Conservation (phyloP, 2,888 invertebrate genomes). For the Scaptomyza cyrtandrae region DNA sequence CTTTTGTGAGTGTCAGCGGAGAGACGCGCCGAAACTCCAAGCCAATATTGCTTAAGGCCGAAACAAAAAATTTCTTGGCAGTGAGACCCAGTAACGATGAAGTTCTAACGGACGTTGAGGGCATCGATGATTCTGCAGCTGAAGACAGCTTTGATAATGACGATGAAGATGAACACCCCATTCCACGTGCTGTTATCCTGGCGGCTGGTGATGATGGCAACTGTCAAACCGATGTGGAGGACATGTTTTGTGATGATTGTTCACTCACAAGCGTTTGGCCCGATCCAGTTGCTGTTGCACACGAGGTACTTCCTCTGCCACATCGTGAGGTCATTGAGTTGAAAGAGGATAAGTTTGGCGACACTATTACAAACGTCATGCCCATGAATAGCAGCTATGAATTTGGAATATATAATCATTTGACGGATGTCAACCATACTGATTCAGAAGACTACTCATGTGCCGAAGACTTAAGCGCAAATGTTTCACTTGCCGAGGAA, state of each 20-base stretch:
- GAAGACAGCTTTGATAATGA: slow-evolving; percentile 80
- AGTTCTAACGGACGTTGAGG: slow-evolving; percentile 85
- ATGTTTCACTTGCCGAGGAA: slow-evolving; percentile 53
- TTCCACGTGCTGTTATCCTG: slow-evolving; percentile 78
- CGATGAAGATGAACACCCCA: slow-evolving; percentile 80
- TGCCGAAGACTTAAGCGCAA: slow-evolving; percentile 72
- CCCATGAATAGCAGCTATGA: slow-evolving; percentile 84
- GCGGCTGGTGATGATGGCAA: slow-evolving; percentile 79
- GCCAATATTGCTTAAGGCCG: slow-evolving; percentile 42
- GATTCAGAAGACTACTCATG: slow-evolving; percentile 83
- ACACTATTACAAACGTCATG: slow-evolving; percentile 85
- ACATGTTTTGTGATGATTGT: slow-evolving; percentile 74
- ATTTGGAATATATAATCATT: slow-evolving; percentile 77
- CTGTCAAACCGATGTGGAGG: slow-evolving; percentile 84
- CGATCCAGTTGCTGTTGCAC: slow-evolving; percentile 49
- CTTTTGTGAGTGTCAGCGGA: slow-evolving; percentile 71
- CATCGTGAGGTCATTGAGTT: slow-evolving; percentile 85
- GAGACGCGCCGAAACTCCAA: slow-evolving; percentile 61
- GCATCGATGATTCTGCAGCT: slow-evolving; percentile 83
- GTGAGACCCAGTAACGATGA: slow-evolving; percentile 77
- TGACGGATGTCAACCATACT: slow-evolving; percentile 84
- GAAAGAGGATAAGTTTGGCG: slow-evolving; percentile 83
- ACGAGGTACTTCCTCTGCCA: slow-evolving; percentile 82
- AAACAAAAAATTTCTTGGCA: slow-evolving; percentile 64
- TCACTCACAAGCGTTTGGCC: slow-evolving; percentile 39